These are phyloP conservation scores for Cryptotermes secundus DNA, from an alignment of 1,140 invertebrate genomes.

Conservation along the genomic window DNA sequence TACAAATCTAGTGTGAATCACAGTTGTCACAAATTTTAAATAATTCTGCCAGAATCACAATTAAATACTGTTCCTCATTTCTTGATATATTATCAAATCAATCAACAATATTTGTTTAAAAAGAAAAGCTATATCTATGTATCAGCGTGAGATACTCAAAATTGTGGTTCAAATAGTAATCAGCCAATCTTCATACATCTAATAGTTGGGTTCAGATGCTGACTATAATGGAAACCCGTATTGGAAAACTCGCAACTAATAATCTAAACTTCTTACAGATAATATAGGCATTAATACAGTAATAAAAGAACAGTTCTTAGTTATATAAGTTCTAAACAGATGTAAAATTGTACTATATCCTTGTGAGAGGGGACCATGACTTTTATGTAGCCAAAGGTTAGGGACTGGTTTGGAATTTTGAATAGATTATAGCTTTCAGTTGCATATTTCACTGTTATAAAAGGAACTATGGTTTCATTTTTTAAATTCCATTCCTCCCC, in stretches of 20 bases:
- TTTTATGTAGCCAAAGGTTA: neutral
- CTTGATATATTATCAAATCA: neutral
- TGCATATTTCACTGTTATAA: neutral
- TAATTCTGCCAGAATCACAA: neutral
- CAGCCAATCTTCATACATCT: slow-evolving; percentile 18
- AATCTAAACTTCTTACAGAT: neutral
- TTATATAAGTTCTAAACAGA: neutral
- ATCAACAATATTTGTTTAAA: neutral
- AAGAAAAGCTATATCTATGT: neutral
- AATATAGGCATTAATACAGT: neutral
- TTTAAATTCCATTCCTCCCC: neutral
- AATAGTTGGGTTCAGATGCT: neutral
- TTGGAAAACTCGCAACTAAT: neutral
- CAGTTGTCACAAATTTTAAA: neutral
- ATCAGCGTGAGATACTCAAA: neutral
- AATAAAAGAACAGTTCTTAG: neutral
- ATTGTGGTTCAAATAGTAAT: neutral
- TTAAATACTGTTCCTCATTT: neutral
- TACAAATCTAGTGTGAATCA: neutral
- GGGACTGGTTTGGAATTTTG: too few relatives aligned
- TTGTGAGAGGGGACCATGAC: neutral
- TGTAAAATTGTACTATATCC: neutral
- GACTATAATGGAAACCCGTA: slow-evolving; percentile 13
- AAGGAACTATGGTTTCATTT: neutral
- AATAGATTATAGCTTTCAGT: neutral